phyloP scores from a whole-genome alignment of 1,140 invertebrate species.

The Apolygus lucorum region DNA sequence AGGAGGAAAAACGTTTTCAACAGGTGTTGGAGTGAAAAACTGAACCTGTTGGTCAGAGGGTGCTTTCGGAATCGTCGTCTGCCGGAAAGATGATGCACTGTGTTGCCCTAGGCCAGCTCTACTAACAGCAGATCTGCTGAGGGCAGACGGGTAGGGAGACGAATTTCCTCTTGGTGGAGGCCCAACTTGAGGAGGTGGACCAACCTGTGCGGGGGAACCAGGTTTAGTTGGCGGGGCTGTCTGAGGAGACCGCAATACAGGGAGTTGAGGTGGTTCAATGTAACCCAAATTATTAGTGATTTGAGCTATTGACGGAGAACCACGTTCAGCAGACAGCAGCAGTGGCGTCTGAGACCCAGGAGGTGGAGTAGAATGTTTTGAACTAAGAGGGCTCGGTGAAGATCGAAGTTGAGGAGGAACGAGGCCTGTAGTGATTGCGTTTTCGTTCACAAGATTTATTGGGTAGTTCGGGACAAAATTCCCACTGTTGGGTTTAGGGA shows the following conservation, averaged over 20 bases:
- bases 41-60: neutral
- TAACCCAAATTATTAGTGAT: neutral
- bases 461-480: neutral
- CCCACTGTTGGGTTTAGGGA: neutral
- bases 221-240: neutral
- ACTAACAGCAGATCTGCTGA: neutral
- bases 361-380: neutral
- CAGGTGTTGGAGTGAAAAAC: neutral
- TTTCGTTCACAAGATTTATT: neutral
- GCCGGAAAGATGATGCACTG: neutral
- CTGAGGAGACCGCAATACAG: neutral
- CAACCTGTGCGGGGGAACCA: neutral
- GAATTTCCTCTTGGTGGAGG: conserved; percentile 3
- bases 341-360: neutral
- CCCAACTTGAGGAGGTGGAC: neutral
- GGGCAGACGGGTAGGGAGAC: neutral
- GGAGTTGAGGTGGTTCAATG: too few species aligned
- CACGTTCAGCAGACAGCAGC: neutral
- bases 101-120: neutral
- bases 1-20: neutral
- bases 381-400: neutral
- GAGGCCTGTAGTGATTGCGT: neutral
- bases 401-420: neutral
- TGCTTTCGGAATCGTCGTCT: neutral
- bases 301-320: neutral